Base-by-base conservation (phyloP, 1,140 invertebrate species). In the Pentalonia nigronervosa region DNA sequence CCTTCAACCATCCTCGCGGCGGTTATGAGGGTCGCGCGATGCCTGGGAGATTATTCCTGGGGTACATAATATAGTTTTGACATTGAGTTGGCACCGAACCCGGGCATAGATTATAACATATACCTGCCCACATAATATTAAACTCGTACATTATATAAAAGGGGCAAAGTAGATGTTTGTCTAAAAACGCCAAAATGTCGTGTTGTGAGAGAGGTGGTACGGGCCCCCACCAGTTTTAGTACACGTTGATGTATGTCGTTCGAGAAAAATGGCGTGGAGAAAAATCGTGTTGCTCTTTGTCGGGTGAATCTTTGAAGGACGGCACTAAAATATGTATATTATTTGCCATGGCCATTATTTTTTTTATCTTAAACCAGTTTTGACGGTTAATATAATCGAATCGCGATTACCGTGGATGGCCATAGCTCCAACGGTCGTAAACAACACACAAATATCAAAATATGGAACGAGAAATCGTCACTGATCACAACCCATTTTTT, bases 51-150 rank as follows among this genome's bases (percentile, higher is more conserved):
- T 76, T 76, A 76, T 76, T 76, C 60, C n/a, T 4, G 41, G 41
- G 60, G 30, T 76, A 76, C 60, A 76, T 76, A 76, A 76, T 76
- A 76, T 76, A 76, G 60, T 76, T 76, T 67, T 76, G 60, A 76
- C 60, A 76, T 76, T 76, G 60, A 76, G 60, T 76, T 76, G 60
- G 60, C 60, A 76, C 60, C 60, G 30, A n/a, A 76, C 60, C 60
- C 60, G 14, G 4, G 30, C 60, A 76, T 76, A 76, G 60, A 76
- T 76, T 76, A 41, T 41, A 76, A 76, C 11, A 30, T 67, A 53
- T 53, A 53, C 1, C 7, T 60, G 30, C 23, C 23, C n/a, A 76
- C 60, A 34, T 76, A n/a, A 34, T 76, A n/a, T 41, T 41, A 41
- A 7, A 76, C 60, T 17, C 0, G 60, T 76, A n/a, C n/a, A n/a